These are phyloP conservation scores for Meda fulgida DNA, from an alignment of 2,797 vertebrate species.

Conservation along the genomic window DNA sequence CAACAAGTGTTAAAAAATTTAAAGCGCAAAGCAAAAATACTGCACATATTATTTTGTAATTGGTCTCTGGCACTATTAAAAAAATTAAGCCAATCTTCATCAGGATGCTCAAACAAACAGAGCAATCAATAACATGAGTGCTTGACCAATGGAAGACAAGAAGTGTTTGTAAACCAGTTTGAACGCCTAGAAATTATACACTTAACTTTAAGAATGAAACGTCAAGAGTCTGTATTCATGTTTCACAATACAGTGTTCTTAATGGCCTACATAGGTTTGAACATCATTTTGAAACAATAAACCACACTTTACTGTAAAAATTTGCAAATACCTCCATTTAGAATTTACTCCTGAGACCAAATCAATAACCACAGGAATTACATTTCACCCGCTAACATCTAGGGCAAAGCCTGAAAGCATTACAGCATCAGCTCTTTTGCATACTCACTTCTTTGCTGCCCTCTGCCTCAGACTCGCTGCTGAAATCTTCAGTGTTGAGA, in stretches of 20 bases:
- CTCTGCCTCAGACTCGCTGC: constrained; percentile 94
- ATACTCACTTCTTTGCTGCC: constrained; percentile 94
- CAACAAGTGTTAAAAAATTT: constrained; percentile 4
- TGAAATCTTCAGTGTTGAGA: constrained; percentile 97
- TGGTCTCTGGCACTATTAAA: neutral
- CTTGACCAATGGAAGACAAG: neutral
- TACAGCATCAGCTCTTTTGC: neutral
- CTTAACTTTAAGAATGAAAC: constrained; percentile 1
- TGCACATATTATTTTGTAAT: neutral
- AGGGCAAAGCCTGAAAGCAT: constrained; percentile 19
- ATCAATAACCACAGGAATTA: constrained; percentile 39
- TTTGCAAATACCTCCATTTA: constrained; percentile 1
- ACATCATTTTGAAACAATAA: constrained; percentile 17
- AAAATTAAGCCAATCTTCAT: neutral
- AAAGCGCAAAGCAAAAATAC: constrained; percentile 9
- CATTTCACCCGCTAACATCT: constrained; percentile 16
- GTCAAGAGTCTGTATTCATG: neutral
- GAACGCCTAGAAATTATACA: neutral
- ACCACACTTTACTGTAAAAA: constrained; percentile 4
- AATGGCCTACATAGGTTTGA: neutral
- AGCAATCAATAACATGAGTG: neutral
- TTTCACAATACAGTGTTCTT: neutral
- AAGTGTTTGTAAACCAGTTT: neutral
- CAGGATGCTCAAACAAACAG: neutral
- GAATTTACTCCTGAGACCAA: constrained; percentile 20